Evolutionary conservation across 2,797 vertebrate species (phyloP).

Genomic region (Microctenopoma lineatum): DNA sequence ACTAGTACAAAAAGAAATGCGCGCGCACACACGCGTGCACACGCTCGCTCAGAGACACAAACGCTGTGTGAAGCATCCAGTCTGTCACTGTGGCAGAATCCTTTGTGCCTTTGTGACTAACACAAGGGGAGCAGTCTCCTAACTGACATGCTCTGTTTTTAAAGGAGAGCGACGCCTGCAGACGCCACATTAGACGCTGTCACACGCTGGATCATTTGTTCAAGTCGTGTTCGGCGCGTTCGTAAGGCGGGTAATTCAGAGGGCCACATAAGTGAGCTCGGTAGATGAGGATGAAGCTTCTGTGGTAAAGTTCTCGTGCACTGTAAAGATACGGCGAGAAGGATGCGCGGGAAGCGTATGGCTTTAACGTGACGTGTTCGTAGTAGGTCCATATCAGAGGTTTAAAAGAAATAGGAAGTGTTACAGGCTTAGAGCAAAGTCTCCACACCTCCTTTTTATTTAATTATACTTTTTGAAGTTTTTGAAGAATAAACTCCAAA

Average conservation of each 20-base stretch:
- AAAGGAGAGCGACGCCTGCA: slow-evolving; percentile 34
- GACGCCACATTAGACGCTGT: slow-evolving; percentile 38
- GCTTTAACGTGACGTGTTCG: too few species aligned
- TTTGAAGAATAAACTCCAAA: too few species aligned
- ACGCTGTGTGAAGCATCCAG: slow-evolving; percentile 55
- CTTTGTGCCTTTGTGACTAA: slow-evolving; percentile 68
- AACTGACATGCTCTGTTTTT: slow-evolving; percentile 55
- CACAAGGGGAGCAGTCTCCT: slow-evolving; percentile 50
- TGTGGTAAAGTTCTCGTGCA: slow-evolving; percentile 23
- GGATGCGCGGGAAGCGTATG: not conserved
- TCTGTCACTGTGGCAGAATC: slow-evolving; percentile 65
- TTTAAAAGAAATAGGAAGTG: too few species aligned
- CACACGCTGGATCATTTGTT: slow-evolving; percentile 18
- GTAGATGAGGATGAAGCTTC: slow-evolving; percentile 22
- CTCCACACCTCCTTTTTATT: too few species aligned
- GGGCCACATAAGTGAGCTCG: slow-evolving; percentile 4
- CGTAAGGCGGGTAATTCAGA: slow-evolving; percentile 32
- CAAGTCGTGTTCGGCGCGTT: slow-evolving; percentile 3
- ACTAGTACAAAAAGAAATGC: slow-evolving; percentile 51
- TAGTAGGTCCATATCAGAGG: too few species aligned
- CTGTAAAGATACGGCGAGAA: slow-evolving; percentile 12
- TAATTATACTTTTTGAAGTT: too few species aligned
- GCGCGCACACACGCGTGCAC: slow-evolving; percentile 3
- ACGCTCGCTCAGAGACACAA: slow-evolving; percentile 40
- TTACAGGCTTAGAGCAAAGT: too few species aligned